These are phyloP conservation scores for Chelonus insularis DNA, from an alignment of 1,140 invertebrate genomes.

Conservation along the genomic window DNA sequence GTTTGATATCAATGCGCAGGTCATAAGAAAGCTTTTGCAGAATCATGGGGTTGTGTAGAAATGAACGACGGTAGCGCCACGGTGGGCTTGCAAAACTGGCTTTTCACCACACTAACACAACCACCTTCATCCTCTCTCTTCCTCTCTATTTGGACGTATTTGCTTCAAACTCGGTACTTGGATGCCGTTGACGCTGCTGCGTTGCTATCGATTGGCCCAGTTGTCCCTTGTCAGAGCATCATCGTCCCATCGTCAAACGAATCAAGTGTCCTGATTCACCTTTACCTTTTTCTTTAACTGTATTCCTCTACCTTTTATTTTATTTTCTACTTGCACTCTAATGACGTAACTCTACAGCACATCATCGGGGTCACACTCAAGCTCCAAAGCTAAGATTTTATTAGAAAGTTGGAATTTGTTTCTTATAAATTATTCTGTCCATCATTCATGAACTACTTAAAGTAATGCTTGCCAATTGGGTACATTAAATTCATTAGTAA, in stretches of 20 bases:
- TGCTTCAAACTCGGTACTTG: constrained; percentile 24
- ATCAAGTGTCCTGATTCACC: constrained; percentile 10
- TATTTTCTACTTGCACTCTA: constrained; percentile 13
- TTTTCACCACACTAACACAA: constrained; percentile 9
- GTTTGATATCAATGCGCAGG: neutral
- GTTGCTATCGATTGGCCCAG: constrained; percentile 55
- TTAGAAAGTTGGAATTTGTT: neutral
- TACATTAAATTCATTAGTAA: too few species aligned
- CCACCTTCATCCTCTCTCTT: neutral
- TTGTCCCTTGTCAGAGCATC: constrained; percentile 46
- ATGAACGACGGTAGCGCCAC: constrained; percentile 39
- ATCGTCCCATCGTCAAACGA: constrained; percentile 38
- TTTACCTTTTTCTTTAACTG: neutral
- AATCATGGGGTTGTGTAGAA: neutral
- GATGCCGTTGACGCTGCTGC: constrained; percentile 28
- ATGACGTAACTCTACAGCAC: too few species aligned
- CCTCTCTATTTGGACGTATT: neutral
- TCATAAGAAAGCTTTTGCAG: neutral
- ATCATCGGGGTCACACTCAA: constrained; percentile 5
- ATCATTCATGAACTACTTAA: too few species aligned
- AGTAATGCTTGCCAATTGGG: too few species aligned
- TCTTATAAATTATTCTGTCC: neutral
- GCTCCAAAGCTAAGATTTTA: neutral
- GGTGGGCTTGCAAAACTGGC: constrained; percentile 24
- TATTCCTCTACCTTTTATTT: constrained; percentile 24